These are phyloP conservation scores for Scopus umbretta DNA, from an alignment of 2,113 vertebrate genomes.

Conservation along the genomic window DNA sequence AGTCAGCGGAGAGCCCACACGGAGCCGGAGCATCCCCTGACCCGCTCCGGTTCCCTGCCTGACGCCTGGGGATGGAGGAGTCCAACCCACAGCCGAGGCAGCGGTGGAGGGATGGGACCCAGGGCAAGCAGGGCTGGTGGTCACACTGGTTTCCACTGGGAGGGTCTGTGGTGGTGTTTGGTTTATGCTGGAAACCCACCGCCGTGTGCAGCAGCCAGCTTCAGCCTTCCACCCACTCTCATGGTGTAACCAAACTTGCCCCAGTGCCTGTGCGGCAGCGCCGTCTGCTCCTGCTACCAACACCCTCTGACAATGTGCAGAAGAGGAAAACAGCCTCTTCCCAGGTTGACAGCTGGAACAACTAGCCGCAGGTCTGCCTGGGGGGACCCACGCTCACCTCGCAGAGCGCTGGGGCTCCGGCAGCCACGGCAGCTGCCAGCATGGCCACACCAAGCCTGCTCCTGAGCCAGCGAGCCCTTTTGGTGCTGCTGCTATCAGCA, in stretches of 20 bases:
- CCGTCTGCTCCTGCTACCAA: background rate
- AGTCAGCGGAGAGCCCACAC: rapidly evolving
- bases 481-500: background rate
- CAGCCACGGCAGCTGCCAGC: background rate
- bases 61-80: rapidly evolving
- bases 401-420: rapidly evolving
- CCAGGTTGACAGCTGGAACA: rapidly evolving
- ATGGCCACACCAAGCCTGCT: rapidly evolving
- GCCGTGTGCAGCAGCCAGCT: rapidly evolving
- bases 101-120: background rate
- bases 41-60: rapidly evolving
- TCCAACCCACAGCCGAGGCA: rapidly evolving
- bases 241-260: rapidly evolving
- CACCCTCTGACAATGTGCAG: rapidly evolving
- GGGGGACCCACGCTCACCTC: background rate
- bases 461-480: rapidly evolving
- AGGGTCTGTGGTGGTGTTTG: background rate
- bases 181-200: rapidly evolving
- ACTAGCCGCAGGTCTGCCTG: rapidly evolving
- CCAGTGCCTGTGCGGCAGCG: background rate
- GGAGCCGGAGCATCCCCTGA: background rate
- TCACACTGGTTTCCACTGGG: background rate
- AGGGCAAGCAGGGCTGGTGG: rapidly evolving
- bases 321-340: background rate
- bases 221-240: background rate